Evolutionary conservation across 2,113 vertebrate genomes (phyloP), one percentile per base, ranked within the genome.

Genomic region (Hepsetus odoe): DNA sequence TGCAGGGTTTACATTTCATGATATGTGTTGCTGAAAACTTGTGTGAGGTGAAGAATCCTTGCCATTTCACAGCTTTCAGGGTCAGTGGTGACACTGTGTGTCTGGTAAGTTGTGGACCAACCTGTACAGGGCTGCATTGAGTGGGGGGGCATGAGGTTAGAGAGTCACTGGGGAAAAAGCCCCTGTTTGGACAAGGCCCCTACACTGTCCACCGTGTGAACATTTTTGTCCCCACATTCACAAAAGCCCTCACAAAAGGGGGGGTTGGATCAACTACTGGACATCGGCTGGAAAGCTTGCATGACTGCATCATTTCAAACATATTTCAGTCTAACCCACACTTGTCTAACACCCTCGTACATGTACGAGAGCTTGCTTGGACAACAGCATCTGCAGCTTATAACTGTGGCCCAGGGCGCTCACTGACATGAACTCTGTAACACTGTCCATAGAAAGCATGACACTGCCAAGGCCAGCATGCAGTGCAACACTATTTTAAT

Each of bases 221-320:
- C 56, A 77, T 70, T 77, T 82, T 66, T 33, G 33, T 40, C 24
- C 70, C 74, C 76, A 69, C 51, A 26, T 74, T 80, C 73, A 82
- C 64, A 77, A 85, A 80, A 80, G 72, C 26, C n/a, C 33, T 28
- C 20, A 33, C 11, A 51, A 58, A 80, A 69, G 1, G 10, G 20
- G 28, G 65, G 73, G 46, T 30, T 24, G 20, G 70, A 32, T 49
- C 9, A 51, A 46, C 51, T 20, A 49, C 46, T 68, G 61, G 61
- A 77, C 38, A 42, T 28, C 30, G 42, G 28, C 64, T 74, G 71
- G 24, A 64, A 61, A 69, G 55, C 67, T 11, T 76, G 83, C 83
- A 79, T 82, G 83, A 82, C 72, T 84, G 76, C 58, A 74, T 49
- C 32, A 51, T 71, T 72, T 81, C 76, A 81, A 79, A 56, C 80